Evolutionary conservation across 1,140 invertebrate genomes (phyloP).

Genomic region (Callitettix versicolor): DNA sequence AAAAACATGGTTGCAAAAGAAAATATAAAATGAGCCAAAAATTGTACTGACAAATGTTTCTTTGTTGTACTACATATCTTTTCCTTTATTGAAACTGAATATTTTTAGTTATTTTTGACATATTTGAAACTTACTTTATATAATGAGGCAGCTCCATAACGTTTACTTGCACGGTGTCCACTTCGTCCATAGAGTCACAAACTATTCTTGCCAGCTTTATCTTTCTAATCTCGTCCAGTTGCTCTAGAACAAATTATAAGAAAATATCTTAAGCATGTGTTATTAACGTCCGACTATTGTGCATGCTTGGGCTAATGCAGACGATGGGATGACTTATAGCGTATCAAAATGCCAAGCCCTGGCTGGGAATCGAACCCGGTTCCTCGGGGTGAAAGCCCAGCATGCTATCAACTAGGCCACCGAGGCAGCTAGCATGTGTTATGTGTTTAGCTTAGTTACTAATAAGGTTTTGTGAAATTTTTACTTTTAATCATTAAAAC

Average conservation of each 20-base stretch:
- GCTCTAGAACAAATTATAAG: slow-evolving; percentile 42
- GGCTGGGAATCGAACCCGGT: too few species aligned
- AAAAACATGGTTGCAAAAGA: neutral
- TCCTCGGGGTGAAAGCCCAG: too few species aligned
- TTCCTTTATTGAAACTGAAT: too few species aligned
- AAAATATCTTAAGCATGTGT: neutral
- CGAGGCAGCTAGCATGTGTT: neutral
- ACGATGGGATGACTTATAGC: too few species aligned
- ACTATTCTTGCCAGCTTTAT: slow-evolving; percentile 73
- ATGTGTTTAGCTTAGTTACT: neutral
- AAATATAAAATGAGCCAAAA: slow-evolving; percentile 1
- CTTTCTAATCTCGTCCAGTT: slow-evolving; percentile 83
- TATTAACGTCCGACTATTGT: too few species aligned
- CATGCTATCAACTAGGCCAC: too few species aligned
- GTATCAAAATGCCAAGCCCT: too few species aligned
- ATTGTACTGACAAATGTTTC: neutral
- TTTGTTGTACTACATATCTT: slow-evolving; percentile 3
- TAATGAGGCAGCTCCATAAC: slow-evolving; percentile 85
- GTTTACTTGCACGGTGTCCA: slow-evolving; percentile 84
- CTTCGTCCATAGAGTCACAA: slow-evolving; percentile 88
- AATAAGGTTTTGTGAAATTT: neutral
- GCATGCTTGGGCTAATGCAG: too few species aligned
- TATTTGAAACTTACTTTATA: slow-evolving; percentile 79
- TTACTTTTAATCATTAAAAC: neutral
- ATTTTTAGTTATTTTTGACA: too few species aligned